Evolutionary conservation across 2,888 invertebrate species (phyloP), one percentile per base, ranked within the genome.

Genomic region (Hartigia nigra): DNA sequence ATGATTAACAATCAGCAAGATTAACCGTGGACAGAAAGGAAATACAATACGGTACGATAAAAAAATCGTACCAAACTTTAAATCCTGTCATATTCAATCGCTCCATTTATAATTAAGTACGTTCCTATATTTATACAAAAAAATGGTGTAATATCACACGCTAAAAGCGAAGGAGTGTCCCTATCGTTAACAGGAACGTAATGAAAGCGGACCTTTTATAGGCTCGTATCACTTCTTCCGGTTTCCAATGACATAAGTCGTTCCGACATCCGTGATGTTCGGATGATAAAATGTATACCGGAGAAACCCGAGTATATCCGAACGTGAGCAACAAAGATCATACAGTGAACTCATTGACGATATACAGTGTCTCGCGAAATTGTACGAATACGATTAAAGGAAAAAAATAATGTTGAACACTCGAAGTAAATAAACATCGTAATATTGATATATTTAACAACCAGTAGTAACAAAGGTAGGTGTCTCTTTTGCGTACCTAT

Each of bases 381-480:
- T 35, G 35, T 35, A 35, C 5, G 35, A 1, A 35, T 23, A 9
- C 1, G 9, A 37, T 37, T 37, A 12, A 23, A 14, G 39, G 0
- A 39, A 23, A 9, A 39, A 1, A 12, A 55, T 9, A 1, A 9
- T 9, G 2, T 5, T 23, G 9, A 55, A 55, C 55, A 55, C 55
- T 55, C 23, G 55, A 55, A 55, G 77, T 79, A 82, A 81, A 79
- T 78, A 80, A 82, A 83, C 81, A 82, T 82, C 79, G 55, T 76
- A 80, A 74, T 79, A 81, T 85, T 55, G 82, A 86, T 87, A 86
- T 88, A 88, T 89, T 89, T 87, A 88, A 89, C 89, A 89, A 89
- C 87, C 88, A 88, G 86, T 88, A 86, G 87, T 89, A 89, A 89
- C 89, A 89, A 89, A 89, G 88, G 88, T 87, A 87, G 83, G 83